These are phyloP conservation scores for Tipula lateralis DNA, from an alignment of 2,888 invertebrate genomes.

Conservation along the genomic window DNA sequence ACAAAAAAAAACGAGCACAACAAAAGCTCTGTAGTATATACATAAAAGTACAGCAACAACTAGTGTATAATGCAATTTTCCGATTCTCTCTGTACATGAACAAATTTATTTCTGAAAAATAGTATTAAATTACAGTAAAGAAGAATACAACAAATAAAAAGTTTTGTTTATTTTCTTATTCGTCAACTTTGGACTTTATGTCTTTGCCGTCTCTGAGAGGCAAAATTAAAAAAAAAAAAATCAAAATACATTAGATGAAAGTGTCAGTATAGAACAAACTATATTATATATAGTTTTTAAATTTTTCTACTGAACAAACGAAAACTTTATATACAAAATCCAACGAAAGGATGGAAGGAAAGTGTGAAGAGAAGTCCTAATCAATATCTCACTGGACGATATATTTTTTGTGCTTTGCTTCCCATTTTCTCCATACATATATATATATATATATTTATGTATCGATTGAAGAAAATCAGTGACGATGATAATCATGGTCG, in stretches of 20 bases:
- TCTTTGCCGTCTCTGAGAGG: neutral
- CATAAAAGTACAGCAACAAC: neutral
- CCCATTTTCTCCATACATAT: conserved; percentile 12
- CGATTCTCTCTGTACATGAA: neutral
- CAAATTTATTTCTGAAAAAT: neutral
- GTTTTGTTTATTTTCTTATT: neutral
- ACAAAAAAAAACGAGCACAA: neutral
- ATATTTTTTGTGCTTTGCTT: neutral
- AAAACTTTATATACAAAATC: neutral
- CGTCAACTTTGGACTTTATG: conserved; percentile 19
- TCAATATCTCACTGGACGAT: neutral
- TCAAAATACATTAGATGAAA: neutral
- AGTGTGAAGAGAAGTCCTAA: neutral
- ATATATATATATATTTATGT: neutral
- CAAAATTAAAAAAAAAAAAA: neutral
- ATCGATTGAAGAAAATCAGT: conserved; percentile 19
- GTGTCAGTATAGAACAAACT: conserved; percentile 11
- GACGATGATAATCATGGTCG: neutral
- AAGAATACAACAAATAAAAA: neutral
- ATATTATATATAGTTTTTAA: neutral
- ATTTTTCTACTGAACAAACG: neutral
- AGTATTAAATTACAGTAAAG: neutral
- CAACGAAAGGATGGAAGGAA: neutral
- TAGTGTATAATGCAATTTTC: neutral
- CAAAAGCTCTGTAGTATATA: neutral